Evolutionary conservation across 2,888 invertebrate species (phyloP).

Genomic region (Mythimna impura): DNA sequence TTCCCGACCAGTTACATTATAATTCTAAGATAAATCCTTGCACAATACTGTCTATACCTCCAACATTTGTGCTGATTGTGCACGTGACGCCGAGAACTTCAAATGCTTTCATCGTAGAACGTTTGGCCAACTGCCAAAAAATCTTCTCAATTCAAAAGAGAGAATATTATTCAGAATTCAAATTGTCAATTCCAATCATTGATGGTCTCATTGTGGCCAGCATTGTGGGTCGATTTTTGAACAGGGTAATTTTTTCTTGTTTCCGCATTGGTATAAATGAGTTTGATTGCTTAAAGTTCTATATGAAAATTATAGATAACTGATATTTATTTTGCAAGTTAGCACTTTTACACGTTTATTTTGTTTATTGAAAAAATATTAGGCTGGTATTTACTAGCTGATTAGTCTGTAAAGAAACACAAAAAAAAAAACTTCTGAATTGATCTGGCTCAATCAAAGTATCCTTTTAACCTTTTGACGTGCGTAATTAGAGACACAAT

Average conservation of each 20-base stretch:
- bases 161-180: constrained; percentile 50
- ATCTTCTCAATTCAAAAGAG: constrained; percentile 44
- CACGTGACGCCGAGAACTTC: constrained; percentile 41
- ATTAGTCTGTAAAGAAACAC: too few species aligned
- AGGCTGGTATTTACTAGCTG: too few species aligned
- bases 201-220: constrained; percentile 30
- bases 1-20: not conserved
- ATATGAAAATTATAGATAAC: too few species aligned
- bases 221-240: constrained; percentile 19
- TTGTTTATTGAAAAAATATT: too few species aligned
- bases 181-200: constrained; percentile 56
- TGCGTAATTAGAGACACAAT: too few species aligned
- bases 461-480: too few species aligned
- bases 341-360: too few species aligned
- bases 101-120: constrained; percentile 36
- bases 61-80: constrained; percentile 44
- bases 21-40: constrained; percentile 19
- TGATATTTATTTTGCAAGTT: too few species aligned
- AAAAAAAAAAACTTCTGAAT: too few species aligned
- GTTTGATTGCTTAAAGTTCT: not conserved
- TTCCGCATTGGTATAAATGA: not conserved
- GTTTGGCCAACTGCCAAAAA: constrained; percentile 51
- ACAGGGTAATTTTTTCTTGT: constrained; percentile 24
- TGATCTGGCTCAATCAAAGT: too few species aligned
- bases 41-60: constrained; percentile 19